A percentile compares a stretch with the other conserved stretches of the same genome.
These are phyloP conservation scores for Addax nasomaculatus DNA, from an alignment of 2,113 vertebrate species.

Conservation along the genomic window DNA sequence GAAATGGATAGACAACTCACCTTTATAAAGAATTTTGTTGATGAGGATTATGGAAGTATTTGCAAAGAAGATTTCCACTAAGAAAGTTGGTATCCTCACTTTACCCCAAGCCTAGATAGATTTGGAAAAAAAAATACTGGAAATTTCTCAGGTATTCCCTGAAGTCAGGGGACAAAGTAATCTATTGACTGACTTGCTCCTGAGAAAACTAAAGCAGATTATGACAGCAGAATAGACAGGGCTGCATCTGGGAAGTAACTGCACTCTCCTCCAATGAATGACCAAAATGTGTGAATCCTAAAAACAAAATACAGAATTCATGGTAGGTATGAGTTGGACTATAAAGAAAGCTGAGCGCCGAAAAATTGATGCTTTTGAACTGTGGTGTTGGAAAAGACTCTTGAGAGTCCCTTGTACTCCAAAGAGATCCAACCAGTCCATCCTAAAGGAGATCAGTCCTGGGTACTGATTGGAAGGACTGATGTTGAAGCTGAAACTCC, in stretches of 20 bases:
- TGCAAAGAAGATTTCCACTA: background rate
- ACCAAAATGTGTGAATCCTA: background rate
- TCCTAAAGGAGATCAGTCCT: background rate
- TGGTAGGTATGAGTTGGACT: background rate
- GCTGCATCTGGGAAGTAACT: background rate
- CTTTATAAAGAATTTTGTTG: background rate
- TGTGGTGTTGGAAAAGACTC: background rate
- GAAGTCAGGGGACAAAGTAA: background rate
- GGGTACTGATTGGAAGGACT: background rate
- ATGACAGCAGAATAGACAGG: background rate
- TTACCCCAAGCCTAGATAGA: background rate
- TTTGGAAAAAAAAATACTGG: background rate
- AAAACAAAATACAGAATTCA: background rate
- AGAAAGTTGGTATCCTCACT: background rate
- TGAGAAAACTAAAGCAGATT: background rate
- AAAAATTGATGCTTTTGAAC: background rate
- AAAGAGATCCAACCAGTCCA: background rate
- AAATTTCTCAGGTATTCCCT: background rate
- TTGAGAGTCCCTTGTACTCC: background rate
- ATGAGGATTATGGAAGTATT: background rate
- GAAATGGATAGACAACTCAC: background rate
- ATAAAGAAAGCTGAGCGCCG: rapidly evolving
- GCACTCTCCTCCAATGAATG: background rate
- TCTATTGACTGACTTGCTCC: background rate
- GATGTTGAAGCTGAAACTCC: background rate